Base-by-base conservation (phyloP, 2,888 invertebrate species). In the Hypomecis atomaria region DNA sequence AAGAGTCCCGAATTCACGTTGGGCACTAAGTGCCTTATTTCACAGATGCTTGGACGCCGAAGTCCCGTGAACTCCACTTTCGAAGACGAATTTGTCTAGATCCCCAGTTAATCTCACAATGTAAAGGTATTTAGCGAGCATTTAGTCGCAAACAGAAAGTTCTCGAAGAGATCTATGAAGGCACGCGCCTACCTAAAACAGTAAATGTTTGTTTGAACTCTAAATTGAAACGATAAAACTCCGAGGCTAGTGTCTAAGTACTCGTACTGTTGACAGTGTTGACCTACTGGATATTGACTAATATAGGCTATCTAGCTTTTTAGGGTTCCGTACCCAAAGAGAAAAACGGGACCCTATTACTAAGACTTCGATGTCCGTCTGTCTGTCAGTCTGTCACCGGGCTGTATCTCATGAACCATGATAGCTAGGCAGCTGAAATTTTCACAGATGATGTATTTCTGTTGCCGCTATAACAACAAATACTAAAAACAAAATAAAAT, bases 101-200 rank as follows among this genome's bases (percentile, higher is more conserved):
- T 52, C 50, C 44, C 42, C 33, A 40, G 36, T 58, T 58, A 62
- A 53, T 54, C 54, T 42, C 44, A 53, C 47, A 48, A 48, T 42
- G n/a, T 48, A 52, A 23, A 34, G 34, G 48, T 62, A 34, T 55
- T 55, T 53, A 43, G 43, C 36, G 13, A 48, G 43, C 45, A 56
- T 52, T 62, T 37, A 53, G 56, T 62, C 56, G 40, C 38, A 49
- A 62, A 57, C 52, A 36, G 44, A 34, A 52, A 62, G 45, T 52
- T 56, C 23, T 57, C n/a, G 45, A 47, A 53, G 42, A 59, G 48
- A 56, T 45, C 50, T 62, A 56, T 55, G 38, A 44, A 44, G 44
- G 50, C 34, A 56, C 44, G 38, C 33, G 37, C 38, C 55, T 48
- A 56, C 40, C 55, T 55, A 55, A 23, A 23, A 23, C 23, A 23